Conservation (phyloP, 2,113 vertebrate genomes). For the Chamaetylas fuelleborni region DNA sequence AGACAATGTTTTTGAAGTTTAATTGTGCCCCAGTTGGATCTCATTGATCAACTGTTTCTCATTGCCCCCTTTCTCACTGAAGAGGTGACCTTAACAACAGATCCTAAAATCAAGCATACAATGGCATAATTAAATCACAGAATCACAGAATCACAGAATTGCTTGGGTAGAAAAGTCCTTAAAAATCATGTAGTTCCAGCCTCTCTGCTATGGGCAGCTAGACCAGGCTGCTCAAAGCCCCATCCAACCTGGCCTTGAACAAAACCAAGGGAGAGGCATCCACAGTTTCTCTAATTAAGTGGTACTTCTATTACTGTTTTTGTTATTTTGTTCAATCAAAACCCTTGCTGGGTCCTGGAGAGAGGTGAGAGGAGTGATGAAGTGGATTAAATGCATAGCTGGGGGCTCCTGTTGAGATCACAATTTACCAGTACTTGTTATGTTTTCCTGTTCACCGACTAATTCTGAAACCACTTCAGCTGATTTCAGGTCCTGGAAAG, state of each 20-base stretch:
- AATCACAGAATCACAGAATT: not conserved
- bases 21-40: not conserved
- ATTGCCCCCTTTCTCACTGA: not conserved
- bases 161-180: not conserved
- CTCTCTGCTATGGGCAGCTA: not conserved
- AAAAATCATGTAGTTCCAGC: not conserved
- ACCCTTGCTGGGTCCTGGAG: not conserved
- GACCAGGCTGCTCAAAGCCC: not conserved
- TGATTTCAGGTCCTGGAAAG: not conserved
- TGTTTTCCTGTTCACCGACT: not conserved
- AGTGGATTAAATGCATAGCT: not conserved
- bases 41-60: not conserved
- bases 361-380: not conserved
- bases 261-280: not conserved
- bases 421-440: not conserved
- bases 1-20: not conserved
- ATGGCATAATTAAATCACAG: not conserved
- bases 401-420: not conserved
- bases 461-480: not conserved
- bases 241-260: rapidly evolving
- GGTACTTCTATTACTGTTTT: not conserved
- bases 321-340: not conserved
- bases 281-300: not conserved
- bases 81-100: not conserved
- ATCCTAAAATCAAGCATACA: not conserved